A percentile compares a stretch with the other conserved stretches of the same genome.
phyloP scores from a whole-genome alignment of 2,113 vertebrate species.

The Albula glossodonta region DNA sequence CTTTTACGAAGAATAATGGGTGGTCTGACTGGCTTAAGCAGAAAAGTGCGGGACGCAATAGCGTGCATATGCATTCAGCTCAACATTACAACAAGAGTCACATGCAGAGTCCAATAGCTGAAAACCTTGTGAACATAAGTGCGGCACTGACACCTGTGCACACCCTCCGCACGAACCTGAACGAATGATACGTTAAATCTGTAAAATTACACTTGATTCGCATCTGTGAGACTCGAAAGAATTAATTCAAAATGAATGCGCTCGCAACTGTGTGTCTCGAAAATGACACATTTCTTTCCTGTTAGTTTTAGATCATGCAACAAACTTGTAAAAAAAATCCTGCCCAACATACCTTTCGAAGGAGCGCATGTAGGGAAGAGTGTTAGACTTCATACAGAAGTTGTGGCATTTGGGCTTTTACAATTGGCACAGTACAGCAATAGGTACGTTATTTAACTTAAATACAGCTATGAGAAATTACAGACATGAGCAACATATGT shows the following conservation, averaged over 20 bases:
- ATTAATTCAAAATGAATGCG: background rate
- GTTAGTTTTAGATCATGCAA: background rate
- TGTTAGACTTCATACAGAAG: background rate
- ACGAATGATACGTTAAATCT: no score
- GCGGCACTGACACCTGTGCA: background rate
- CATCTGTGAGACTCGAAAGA: background rate
- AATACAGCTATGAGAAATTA: background rate
- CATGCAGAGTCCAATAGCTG: background rate
- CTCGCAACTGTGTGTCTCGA: background rate
- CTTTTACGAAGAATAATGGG: no score
- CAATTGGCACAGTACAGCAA: background rate
- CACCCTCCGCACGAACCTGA: background rate
- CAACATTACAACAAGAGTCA: background rate
- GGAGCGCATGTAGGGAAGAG: background rate
- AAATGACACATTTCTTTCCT: background rate
- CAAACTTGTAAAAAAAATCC: background rate
- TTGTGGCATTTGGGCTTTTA: background rate
- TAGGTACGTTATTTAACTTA: background rate
- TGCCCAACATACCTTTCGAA: background rate
- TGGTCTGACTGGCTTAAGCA: no score
- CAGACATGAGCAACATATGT: background rate
- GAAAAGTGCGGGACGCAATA: no score
- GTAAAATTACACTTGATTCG: background rate
- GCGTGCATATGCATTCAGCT: background rate
- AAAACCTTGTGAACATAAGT: background rate